Percentiles rank a stretch among this genome's conserved stretches.
These are phyloP conservation scores for Ochropleura plecta DNA, from an alignment of 2,888 invertebrate species.

Conservation along the genomic window DNA sequence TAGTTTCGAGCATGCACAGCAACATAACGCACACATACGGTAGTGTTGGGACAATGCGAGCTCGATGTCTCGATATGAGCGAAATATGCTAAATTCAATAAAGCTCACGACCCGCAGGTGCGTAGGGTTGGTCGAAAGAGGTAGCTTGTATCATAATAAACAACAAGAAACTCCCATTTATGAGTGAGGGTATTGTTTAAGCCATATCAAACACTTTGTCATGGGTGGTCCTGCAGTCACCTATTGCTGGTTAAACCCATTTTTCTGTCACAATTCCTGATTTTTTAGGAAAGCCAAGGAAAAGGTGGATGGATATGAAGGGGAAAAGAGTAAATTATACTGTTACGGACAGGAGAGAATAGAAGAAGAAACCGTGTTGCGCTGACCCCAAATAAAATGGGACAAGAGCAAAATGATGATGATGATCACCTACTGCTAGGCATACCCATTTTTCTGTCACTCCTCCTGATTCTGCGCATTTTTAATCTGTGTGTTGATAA, in stretches of 20 bases:
- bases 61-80: slow-evolving; percentile 81
- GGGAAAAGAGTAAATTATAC: too few relatives aligned
- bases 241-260: not conserved
- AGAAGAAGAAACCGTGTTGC: too few relatives aligned
- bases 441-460: not conserved
- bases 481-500: not conserved
- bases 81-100: slow-evolving; percentile 86
- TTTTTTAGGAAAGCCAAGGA: too few relatives aligned
- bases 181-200: not conserved
- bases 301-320: too few relatives aligned
- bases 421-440: not conserved
- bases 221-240: not conserved
- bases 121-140: slow-evolving; percentile 66
- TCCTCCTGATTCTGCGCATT: not conserved
- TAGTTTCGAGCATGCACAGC: slow-evolving; percentile 30
- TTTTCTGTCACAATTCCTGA: not conserved
- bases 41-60: slow-evolving; percentile 76
- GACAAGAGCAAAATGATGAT: too few relatives aligned
- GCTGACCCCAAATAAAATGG: too few relatives aligned
- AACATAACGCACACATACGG: slow-evolving; percentile 59
- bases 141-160: not conserved
- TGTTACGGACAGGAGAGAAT: too few relatives aligned
- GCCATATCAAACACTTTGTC: not conserved
- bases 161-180: not conserved
- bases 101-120: slow-evolving; percentile 74